phyloP scores from a whole-genome alignment of 2,888 invertebrate species.

The Electrophaes corylata region DNA sequence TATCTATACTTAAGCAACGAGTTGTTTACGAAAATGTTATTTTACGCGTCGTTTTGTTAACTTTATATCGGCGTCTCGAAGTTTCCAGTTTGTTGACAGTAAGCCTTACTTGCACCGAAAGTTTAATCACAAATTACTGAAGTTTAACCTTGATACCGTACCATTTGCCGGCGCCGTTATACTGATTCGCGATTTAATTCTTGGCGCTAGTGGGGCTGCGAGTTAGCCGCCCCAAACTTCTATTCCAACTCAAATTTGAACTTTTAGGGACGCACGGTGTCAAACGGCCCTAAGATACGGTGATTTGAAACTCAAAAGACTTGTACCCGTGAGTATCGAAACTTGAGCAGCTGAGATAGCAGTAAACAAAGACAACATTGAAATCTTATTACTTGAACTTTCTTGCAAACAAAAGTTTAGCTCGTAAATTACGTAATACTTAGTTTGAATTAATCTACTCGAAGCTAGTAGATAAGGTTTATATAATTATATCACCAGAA shows the following conservation, averaged over 20 bases:
- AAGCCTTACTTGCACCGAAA: slow-evolving; percentile 11
- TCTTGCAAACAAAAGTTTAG: slow-evolving; percentile 18
- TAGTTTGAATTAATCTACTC: neutral
- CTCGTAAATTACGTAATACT: slow-evolving; percentile 5
- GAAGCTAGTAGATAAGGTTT: neutral
- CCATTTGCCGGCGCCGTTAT: slow-evolving; percentile 1
- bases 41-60: slow-evolving; percentile 43
- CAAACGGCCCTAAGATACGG: slow-evolving; percentile 33
- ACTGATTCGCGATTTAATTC: slow-evolving; percentile 13
- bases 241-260: slow-evolving; percentile 32
- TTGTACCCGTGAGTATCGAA: slow-evolving; percentile 33
- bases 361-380: slow-evolving; percentile 28
- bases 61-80: slow-evolving; percentile 40
- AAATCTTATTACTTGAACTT: slow-evolving; percentile 26
- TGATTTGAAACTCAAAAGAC: slow-evolving; percentile 40
- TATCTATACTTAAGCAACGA: slow-evolving; percentile 39
- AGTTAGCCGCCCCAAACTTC: slow-evolving; percentile 32
- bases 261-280: slow-evolving; percentile 34
- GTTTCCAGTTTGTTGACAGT: slow-evolving; percentile 42
- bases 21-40: slow-evolving; percentile 42
- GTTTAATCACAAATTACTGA: slow-evolving; percentile 11
- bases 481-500: neutral
- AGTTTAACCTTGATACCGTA: neutral
- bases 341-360: slow-evolving; percentile 31
- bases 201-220: slow-evolving; percentile 23